phyloP scores from a whole-genome alignment of 2,113 vertebrate species.

The Baryphthengus martii region DNA sequence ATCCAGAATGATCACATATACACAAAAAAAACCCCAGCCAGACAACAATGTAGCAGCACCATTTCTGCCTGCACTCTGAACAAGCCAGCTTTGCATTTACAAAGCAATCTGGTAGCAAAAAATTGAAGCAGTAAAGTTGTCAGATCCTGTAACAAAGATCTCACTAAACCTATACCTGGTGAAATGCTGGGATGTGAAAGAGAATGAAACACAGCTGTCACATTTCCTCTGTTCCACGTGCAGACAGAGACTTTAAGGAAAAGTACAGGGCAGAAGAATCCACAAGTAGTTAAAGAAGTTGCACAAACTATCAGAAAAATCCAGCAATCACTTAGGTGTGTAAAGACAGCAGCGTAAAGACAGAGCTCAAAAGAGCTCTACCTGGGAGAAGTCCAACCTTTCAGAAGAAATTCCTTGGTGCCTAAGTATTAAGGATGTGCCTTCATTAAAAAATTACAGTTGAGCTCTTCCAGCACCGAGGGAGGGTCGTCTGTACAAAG shows the following conservation, averaged over 20 bases:
- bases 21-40: not conserved
- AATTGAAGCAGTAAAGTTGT: not conserved
- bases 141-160: not conserved
- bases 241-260: not conserved
- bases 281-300: not conserved
- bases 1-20: not conserved
- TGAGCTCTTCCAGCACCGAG: not conserved
- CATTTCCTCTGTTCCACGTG: not conserved
- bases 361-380: not conserved
- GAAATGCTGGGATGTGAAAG: not conserved
- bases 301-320: not conserved
- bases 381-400: not conserved
- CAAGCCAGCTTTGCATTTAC: not conserved
- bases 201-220: not conserved
- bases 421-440: not conserved
- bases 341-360: not conserved
- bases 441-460: not conserved
- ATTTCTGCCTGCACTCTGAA: not conserved
- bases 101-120: not conserved
- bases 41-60: not conserved
- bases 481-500: not conserved
- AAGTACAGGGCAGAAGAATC: not conserved
- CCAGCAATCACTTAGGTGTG: not conserved
- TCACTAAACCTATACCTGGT: not conserved
- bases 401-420: not conserved